Conservation (phyloP, 2,888 invertebrate genomes). For the Megalurothrips usitatus region DNA sequence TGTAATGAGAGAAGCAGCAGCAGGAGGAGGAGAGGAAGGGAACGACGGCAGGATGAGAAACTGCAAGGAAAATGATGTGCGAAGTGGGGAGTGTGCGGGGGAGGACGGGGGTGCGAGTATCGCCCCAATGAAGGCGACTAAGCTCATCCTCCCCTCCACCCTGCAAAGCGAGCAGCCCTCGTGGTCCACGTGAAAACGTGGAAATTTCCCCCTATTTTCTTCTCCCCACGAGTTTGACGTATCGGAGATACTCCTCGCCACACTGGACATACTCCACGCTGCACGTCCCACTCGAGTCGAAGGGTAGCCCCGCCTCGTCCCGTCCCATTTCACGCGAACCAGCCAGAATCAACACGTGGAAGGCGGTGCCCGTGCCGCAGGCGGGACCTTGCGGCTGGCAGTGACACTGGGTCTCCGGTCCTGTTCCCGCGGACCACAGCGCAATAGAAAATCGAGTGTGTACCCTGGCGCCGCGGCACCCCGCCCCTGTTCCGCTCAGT, state of each 20-base stretch:
- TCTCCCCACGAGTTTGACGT: no score
- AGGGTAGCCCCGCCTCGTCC: neutral
- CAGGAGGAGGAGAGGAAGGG: neutral
- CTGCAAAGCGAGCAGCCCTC: no score
- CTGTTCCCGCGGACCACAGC: neutral
- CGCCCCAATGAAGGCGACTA: no score
- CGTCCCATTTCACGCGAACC: neutral
- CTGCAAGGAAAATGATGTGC: neutral
- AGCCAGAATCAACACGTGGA: neutral
- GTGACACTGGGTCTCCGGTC: no score
- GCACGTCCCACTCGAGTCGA: no score
- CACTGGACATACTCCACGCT: no score
- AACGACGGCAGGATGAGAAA: neutral
- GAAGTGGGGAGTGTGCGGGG: neutral
- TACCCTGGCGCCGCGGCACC: neutral
- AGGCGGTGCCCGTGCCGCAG: neutral
- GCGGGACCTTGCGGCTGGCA: neutral
- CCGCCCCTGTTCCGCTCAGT: no score
- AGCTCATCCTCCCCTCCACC: no score
- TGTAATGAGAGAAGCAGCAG: neutral
- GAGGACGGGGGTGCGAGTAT: neutral
- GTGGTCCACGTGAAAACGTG: no score
- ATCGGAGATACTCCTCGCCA: no score
- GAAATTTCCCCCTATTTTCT: no score
- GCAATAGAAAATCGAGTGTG: conserved; percentile 11